Conservation (phyloP, 2,113 vertebrate genomes). For the Illadopsis cleaveri region DNA sequence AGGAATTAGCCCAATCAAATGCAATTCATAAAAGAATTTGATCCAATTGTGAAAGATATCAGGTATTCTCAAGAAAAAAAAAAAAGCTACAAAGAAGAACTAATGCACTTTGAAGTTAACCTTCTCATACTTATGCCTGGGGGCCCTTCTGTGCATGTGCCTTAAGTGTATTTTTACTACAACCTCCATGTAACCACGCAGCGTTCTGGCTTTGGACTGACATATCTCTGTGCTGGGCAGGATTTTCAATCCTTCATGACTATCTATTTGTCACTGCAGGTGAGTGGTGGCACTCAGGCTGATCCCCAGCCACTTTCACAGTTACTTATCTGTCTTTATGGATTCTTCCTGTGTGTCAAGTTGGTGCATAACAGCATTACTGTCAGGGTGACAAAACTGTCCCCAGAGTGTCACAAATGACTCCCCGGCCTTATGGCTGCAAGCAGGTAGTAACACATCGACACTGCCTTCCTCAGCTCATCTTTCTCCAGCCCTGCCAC, state of each 20-base stretch:
- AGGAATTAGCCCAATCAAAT: not conserved
- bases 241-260: constrained; percentile 80
- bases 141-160: not conserved
- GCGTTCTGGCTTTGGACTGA: constrained; percentile 62
- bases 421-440: constrained; percentile 75
- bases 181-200: not conserved
- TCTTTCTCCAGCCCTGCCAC: constrained; percentile 15
- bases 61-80: not conserved
- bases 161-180: not conserved
- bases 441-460: constrained; percentile 54
- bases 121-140: not conserved
- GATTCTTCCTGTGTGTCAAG: constrained; percentile 84
- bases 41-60: not conserved
- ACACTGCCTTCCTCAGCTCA: constrained; percentile 29
- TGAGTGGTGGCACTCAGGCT: constrained; percentile 80
- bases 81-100: not conserved
- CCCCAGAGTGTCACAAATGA: constrained; percentile 84
- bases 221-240: constrained; percentile 71
- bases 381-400: constrained; percentile 87
- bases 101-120: not conserved
- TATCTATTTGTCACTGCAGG: constrained; percentile 82
- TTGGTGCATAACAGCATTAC: constrained; percentile 82
- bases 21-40: not conserved
- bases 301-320: constrained; percentile 83
- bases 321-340: constrained; percentile 88